These are phyloP conservation scores for Salvelinus sp. DNA, from an alignment of 2,113 vertebrate genomes.

Conservation along the genomic window DNA sequence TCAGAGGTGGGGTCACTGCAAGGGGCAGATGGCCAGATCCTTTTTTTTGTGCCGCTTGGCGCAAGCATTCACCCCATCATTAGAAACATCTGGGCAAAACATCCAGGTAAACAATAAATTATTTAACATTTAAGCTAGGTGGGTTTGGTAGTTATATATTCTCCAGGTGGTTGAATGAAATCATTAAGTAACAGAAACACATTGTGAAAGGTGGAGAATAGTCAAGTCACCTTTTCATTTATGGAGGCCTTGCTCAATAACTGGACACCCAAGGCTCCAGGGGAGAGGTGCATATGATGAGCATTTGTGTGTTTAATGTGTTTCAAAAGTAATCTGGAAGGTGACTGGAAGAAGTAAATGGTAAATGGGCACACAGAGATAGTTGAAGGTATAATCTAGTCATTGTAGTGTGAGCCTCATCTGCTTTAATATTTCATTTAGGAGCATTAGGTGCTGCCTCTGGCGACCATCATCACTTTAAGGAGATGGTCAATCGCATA, in stretches of 20 bases:
- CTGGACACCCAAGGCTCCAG: neutral
- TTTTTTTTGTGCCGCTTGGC: conserved; percentile 51
- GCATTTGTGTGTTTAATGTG: neutral
- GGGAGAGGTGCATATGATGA: neutral
- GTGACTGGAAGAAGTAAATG: neutral
- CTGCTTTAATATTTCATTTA: conserved; percentile 34
- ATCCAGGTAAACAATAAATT: neutral
- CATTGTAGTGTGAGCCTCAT: neutral
- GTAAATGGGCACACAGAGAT: neutral
- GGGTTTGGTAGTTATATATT: neutral
- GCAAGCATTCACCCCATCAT: conserved; percentile 37
- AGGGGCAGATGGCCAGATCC: conserved; percentile 73
- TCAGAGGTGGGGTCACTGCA: conserved; percentile 66
- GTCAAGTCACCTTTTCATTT: neutral
- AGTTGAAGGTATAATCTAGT: neutral
- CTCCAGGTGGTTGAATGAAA: neutral
- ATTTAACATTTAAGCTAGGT: neutral
- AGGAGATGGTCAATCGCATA: conserved; percentile 34
- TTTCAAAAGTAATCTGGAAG: neutral
- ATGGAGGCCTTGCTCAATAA: neutral
- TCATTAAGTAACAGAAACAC: neutral
- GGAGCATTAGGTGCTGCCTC: conserved; percentile 20
- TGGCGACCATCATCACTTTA: conserved; percentile 36
- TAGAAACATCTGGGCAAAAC: conserved; percentile 28
- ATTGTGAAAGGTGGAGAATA: neutral